Conservation (phyloP, 2,888 invertebrate species). For the Platycheirus rosarum region DNA sequence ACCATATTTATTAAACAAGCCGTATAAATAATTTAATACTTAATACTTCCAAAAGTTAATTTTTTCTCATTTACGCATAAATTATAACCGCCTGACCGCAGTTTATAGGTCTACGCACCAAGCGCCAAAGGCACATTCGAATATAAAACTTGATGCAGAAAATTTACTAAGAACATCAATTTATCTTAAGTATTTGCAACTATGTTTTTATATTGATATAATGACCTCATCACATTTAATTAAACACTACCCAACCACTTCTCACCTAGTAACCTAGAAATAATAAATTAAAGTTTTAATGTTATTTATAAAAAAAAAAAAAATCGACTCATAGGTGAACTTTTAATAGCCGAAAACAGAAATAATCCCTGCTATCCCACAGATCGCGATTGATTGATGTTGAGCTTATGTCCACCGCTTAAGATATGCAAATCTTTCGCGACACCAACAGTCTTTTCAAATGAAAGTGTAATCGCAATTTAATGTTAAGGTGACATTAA, state of each 20-base stretch:
- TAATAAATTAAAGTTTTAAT: conserved; percentile 1
- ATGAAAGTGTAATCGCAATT: conserved; percentile 32
- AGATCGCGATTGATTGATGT: conserved; percentile 36
- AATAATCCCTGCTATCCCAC: not conserved
- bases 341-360: not conserved
- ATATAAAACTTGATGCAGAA: conserved; percentile 20
- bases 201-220: no score
- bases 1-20: no score
- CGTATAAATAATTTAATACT: no score
- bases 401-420: not conserved
- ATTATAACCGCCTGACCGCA: no score
- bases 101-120: conserved; percentile 25
- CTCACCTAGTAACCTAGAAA: not conserved
- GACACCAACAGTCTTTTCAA: conserved; percentile 11
- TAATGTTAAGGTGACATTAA: conserved; percentile 50
- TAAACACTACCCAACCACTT: not conserved
- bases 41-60: no score
- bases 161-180: no score
- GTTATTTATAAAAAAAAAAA: conserved; percentile 7
- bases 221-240: not conserved
- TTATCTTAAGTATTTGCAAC: no score
- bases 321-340: no score
- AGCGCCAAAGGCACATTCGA: conserved; percentile 25
- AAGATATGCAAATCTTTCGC: conserved; percentile 13
- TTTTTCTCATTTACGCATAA: no score